A percentile compares a stretch with the other conserved stretches of the same genome.
Evolutionary conservation across 2,113 vertebrate species (phyloP).

Genomic region (Corythornis vintsioides): DNA sequence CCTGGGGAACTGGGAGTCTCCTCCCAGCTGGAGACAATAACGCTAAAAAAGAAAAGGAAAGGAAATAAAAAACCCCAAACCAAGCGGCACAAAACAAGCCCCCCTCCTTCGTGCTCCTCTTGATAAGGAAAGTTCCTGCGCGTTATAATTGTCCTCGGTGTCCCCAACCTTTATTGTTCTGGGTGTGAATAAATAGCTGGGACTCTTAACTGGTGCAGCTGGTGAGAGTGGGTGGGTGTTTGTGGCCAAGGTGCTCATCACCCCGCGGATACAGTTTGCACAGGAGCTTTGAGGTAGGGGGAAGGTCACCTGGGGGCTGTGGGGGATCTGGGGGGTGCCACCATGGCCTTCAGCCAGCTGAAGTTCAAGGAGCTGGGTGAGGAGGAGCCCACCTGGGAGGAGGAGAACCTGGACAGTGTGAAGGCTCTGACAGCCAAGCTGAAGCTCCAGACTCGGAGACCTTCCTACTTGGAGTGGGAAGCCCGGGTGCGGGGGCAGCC

Average conservation of each 20-base stretch:
- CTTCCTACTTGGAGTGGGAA: slow-evolving; percentile 92
- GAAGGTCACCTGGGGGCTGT: rapidly evolving
- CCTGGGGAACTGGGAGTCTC: slow-evolving; percentile 66
- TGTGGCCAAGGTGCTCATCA: rapidly evolving
- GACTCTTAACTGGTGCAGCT: neutral
- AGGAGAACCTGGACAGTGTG: slow-evolving; percentile 83
- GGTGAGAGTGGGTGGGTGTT: neutral
- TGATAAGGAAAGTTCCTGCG: slow-evolving; percentile 55
- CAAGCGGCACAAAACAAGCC: neutral
- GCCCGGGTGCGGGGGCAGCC: slow-evolving; percentile 81
- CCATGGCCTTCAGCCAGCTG: slow-evolving; percentile 71
- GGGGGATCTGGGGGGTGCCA: rapidly evolving
- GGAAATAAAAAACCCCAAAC: neutral
- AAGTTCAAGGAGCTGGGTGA: slow-evolving; percentile 82
- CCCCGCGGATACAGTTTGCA: no score
- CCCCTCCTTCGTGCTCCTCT: neutral
- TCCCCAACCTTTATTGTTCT: neutral
- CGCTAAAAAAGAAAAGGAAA: neutral
- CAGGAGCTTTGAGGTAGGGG: rapidly evolving
- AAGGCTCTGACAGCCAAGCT: slow-evolving; percentile 91
- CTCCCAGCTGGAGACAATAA: slow-evolving; percentile 66
- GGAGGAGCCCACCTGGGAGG: slow-evolving; percentile 74
- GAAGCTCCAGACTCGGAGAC: slow-evolving; percentile 89
- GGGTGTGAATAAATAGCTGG: slow-evolving; percentile 46
- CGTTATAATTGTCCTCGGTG: neutral